Evolutionary conservation across 2,888 invertebrate genomes (phyloP).

Genomic region (Strigamia transsilvanica): DNA sequence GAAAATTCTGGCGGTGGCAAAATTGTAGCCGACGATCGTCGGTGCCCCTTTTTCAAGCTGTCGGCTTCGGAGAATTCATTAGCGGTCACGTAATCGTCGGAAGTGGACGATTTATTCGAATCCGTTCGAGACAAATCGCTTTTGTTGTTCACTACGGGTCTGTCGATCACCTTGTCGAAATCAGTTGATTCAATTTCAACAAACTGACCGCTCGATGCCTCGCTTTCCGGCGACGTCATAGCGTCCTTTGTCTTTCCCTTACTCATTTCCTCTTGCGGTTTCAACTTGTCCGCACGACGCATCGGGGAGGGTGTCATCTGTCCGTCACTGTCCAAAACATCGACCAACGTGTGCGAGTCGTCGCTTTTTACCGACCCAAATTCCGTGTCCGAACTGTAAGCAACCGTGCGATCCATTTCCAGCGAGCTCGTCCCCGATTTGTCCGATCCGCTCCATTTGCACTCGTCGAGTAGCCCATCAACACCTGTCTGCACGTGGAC

Average conservation of each 20-base stretch:
- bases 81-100: slow-evolving; percentile 89
- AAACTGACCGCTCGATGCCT: slow-evolving; percentile 60
- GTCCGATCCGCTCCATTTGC: slow-evolving; percentile 50
- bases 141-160: slow-evolving; percentile 4
- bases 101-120: slow-evolving; percentile 73
- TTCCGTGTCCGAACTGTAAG: slow-evolving; percentile 57
- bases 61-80: slow-evolving; percentile 70
- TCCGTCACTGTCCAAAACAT: slow-evolving; percentile 32
- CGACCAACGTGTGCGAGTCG: slow-evolving; percentile 55
- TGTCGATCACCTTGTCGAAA: slow-evolving; percentile 43
- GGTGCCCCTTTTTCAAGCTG: slow-evolving; percentile 21
- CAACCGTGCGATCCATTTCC: slow-evolving; percentile 55
- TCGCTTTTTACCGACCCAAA: slow-evolving; percentile 56
- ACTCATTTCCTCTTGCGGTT: slow-evolving; percentile 1
- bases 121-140: slow-evolving; percentile 72
- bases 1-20: slow-evolving; percentile 4
- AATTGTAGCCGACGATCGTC: slow-evolving; percentile 6
- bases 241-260: slow-evolving; percentile 17
- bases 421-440: slow-evolving; percentile 50
- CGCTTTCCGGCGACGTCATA: slow-evolving; percentile 60
- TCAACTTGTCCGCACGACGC: slow-evolving; percentile 15
- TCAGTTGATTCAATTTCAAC: slow-evolving; percentile 59
- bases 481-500: not conserved
- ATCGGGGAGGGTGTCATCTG: not conserved
- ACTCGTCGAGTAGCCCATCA: slow-evolving; percentile 41